Evolutionary conservation across 92 coral and sea anemone species (phyloP), one percentile per base, ranked within the genome.

Genomic region (Diadumene lineata): DNA sequence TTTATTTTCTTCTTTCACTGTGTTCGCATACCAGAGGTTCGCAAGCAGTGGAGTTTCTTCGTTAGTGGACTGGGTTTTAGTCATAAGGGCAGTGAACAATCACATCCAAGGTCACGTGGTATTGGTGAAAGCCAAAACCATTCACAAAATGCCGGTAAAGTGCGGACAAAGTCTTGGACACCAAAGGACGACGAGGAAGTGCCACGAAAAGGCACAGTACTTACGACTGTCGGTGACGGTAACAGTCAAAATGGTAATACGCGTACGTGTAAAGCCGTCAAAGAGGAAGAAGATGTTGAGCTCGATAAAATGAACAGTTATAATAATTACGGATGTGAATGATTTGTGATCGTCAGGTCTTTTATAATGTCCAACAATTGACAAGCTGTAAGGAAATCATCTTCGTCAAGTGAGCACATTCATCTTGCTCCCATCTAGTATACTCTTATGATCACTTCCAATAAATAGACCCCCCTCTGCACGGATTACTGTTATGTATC

Each of bases 1-100:
- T 85, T 92, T 33, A 94, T 94, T 19, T 94, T 94, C 51, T 71
- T 84, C 69, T 92, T 94, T 58, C 98, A 94, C 50, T 94, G 98
- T 63, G 73, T 81, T 11, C 79, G 98, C 18, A 92, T 89, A 38
- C 77, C 72, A 51, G 98, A 94, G 55, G 98, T 94, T 22, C 82
- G 97, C 9, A 82, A 79, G 30, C 93, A 90, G 16, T 94, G 98
- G 98, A 81, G 70, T 53, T 60, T 56, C 69, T 77, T 88, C 38
- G 64, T 96, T 9, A 72, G 81, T 13, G 92, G 96, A 1, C 51
- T 66, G 17, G 97, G 97, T 0, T 21, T 88, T 23, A 64, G 64
- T 69, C 69, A 72, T 43, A 48, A n/a, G 67, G 33, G 73, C 50
- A 74, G 80, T 31, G 74, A 86, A 3, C 77, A 67, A 22, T 66